A percentile compares a stretch with the other conserved stretches of the same genome.
Evolutionary conservation across 2,888 invertebrate species (phyloP).

Genomic region (Nasonia oneida): DNA sequence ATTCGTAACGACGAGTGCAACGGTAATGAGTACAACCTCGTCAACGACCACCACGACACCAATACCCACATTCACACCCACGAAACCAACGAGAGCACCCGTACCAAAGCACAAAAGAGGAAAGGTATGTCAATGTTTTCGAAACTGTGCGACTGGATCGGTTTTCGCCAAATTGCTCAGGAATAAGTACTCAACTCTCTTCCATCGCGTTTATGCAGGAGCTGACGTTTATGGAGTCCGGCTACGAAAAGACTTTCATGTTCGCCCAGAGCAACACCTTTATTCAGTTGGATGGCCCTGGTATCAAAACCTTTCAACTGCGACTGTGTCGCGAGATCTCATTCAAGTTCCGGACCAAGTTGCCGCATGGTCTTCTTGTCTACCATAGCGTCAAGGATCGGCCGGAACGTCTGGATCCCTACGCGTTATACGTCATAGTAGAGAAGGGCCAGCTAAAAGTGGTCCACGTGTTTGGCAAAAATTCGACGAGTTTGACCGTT

Average conservation of each 20-base stretch:
- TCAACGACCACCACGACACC: slow-evolving; percentile 79
- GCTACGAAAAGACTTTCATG: slow-evolving; percentile 92
- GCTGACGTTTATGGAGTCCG: slow-evolving; percentile 92
- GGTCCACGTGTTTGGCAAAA: slow-evolving; percentile 94
- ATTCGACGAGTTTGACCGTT: slow-evolving; percentile 90
- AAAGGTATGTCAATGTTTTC: slow-evolving; percentile 67
- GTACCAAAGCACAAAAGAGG: slow-evolving; percentile 88
- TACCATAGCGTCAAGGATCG: slow-evolving; percentile 94
- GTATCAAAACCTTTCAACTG: slow-evolving; percentile 93
- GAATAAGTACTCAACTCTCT: neutral
- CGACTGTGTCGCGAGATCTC: slow-evolving; percentile 93
- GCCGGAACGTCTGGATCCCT: slow-evolving; percentile 91
- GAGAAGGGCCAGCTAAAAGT: slow-evolving; percentile 95
- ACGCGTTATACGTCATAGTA: slow-evolving; percentile 94
- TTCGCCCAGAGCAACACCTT: slow-evolving; percentile 94
- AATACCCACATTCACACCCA: slow-evolving; percentile 77
- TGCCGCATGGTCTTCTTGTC: slow-evolving; percentile 92
- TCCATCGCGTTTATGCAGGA: slow-evolving; percentile 79
- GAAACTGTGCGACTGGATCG: too few relatives aligned
- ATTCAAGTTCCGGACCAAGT: slow-evolving; percentile 91
- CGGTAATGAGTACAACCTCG: slow-evolving; percentile 78
- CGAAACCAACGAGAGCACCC: slow-evolving; percentile 81
- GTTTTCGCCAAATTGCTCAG: neutral
- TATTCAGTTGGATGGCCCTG: slow-evolving; percentile 94
- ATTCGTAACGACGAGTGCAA: slow-evolving; percentile 76